Evolutionary conservation across 2,113 vertebrate species (phyloP), one percentile per base, ranked within the genome.

Genomic region (Odocoileus virginianus): DNA sequence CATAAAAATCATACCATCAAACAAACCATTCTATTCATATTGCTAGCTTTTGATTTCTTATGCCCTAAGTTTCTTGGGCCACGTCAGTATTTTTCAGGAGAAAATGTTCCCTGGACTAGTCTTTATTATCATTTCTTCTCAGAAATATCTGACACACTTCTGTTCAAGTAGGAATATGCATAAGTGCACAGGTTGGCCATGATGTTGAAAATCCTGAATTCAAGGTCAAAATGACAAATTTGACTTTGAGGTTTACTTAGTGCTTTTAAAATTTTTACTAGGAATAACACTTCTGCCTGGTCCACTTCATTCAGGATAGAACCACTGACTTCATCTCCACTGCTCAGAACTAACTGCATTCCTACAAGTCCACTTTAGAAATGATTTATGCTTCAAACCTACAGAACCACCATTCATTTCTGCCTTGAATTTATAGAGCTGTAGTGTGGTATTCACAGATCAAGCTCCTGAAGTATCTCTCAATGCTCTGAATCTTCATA

Each of bases 401-500:
- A 74, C 40, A 97, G 45, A 92, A 60, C 78, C 45, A 50, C 78
- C 96, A 82, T 95, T 98, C 92, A 94, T 97, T 98, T 98, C 83
- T 87, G 10, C 83, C 91, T 92, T 87, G 97, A 95, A 87, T 98
- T 97, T 97, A 95, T 87, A 85, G 71, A 95, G 45, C 36, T 96
- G 47, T 96, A 97, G 97, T 97, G 43, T 97, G 95, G 25, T 23
- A 97, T 91, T 58, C 79, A 89, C 58, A 96, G 98, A 98, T 96
- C 52, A 97, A 97, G 57, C 13, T 78, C 93, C 89, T 98, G 93
- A 95, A 98, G 98, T 89, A 74, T 89, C 83, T 97, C 83, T 57
- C 27, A 91, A 30, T 87, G 92, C 81, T 98, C 93, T 97, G 47
- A 98, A 96, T 98, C 96, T 96, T 94, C 87, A 97, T 98, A 97